Evolutionary conservation across 2,888 invertebrate species (phyloP).

Genomic region (Synanthedon andrenaeformis): DNA sequence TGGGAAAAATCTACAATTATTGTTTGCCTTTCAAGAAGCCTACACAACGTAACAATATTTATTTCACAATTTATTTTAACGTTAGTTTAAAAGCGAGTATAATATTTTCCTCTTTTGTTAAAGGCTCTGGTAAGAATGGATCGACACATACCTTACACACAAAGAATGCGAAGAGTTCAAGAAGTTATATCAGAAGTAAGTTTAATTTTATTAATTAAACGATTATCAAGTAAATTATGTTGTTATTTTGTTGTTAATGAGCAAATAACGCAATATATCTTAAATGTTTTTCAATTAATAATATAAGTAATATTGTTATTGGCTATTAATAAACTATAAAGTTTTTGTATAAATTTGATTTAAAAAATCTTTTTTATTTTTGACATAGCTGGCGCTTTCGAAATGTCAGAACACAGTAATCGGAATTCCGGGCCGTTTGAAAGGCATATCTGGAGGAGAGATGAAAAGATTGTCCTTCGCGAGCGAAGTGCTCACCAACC

Average conservation of each 20-base stretch:
- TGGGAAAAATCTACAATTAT: too few species aligned
- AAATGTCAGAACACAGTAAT: slow-evolving; percentile 94
- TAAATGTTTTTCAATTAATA: too few species aligned
- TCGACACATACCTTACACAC: slow-evolving; percentile 76
- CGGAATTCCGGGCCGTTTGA: slow-evolving; percentile 86
- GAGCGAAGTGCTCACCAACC: slow-evolving; percentile 96
- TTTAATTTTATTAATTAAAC: slow-evolving; percentile 1
- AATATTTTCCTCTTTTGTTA: slow-evolving; percentile 4
- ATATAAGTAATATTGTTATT: too few species aligned
- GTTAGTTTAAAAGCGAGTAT: too few species aligned
- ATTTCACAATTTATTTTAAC: too few species aligned
- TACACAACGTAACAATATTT: too few species aligned
- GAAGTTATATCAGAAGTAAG: slow-evolving; percentile 87
- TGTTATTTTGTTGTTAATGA: too few species aligned
- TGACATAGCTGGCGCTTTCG: slow-evolving; percentile 78
- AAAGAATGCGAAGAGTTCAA: slow-evolving; percentile 83
- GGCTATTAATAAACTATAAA: too few species aligned
- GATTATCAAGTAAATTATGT: not conserved
- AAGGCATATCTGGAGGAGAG: slow-evolving; percentile 97
- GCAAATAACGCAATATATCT: too few species aligned
- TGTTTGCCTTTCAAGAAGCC: too few species aligned
- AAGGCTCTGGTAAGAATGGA: slow-evolving; percentile 89
- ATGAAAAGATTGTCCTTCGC: slow-evolving; percentile 95
- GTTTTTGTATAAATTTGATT: too few species aligned
- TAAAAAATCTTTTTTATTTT: too few species aligned